A percentile compares a stretch with the other conserved stretches of the same genome.
These are phyloP conservation scores for Meles meles DNA, from an alignment of 2,113 vertebrate genomes.

Conservation along the genomic window DNA sequence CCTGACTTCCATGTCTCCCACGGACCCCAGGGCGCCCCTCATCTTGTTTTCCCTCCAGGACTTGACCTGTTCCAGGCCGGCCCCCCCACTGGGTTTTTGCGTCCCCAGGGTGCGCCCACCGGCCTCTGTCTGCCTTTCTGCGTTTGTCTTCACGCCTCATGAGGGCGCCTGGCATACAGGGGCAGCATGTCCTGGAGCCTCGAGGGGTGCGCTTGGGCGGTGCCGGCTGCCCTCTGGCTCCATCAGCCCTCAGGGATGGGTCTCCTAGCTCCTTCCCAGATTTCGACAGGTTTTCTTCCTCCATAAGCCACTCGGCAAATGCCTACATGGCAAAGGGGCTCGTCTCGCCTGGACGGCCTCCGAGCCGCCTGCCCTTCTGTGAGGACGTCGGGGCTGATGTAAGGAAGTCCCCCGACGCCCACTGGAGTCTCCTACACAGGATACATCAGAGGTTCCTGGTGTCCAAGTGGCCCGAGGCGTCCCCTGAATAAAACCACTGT, in stretches of 20 bases:
- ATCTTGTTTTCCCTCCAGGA: accelerated
- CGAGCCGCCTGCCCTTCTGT: background rate
- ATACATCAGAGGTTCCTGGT: no score
- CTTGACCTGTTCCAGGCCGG: background rate
- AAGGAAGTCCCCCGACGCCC: no score
- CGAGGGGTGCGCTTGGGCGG: accelerated
- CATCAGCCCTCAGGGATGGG: background rate
- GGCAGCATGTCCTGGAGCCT: no score
- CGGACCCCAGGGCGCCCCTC: background rate
- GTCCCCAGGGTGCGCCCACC: no score
- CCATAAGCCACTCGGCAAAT: accelerated
- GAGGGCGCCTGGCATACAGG: background rate
- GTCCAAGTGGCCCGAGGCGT: no score
- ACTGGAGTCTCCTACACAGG: no score
- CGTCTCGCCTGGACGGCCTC: background rate
- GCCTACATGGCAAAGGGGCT: no score
- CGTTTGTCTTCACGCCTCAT: accelerated
- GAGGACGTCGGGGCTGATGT: background rate
- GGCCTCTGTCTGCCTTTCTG: background rate
- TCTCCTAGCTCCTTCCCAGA: background rate
- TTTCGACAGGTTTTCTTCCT: background rate
- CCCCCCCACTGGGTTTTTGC: accelerated
- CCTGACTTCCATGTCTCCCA: background rate
- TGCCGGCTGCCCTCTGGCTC: background rate
- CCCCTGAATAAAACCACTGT: no score